Conservation (phyloP, 2,888 invertebrate genomes). For the Petrophora chlorosata region DNA sequence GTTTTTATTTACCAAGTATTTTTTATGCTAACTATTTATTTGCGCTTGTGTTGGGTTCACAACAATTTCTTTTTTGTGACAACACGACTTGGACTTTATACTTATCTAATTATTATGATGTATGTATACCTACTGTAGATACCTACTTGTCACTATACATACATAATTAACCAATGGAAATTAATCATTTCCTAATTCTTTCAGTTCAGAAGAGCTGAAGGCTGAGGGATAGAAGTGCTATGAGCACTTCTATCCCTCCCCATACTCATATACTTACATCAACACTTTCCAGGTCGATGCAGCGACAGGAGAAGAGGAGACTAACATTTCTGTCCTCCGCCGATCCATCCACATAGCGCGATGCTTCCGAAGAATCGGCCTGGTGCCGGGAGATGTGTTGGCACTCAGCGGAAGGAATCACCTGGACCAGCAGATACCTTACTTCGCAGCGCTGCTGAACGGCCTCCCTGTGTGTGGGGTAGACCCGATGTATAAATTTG, state of each 20-base stretch:
- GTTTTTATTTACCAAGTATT: too few relatives aligned
- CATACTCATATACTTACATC: not conserved
- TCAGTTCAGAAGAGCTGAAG: too few relatives aligned
- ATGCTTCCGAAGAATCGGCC: conserved; percentile 51
- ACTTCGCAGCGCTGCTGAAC: conserved; percentile 61
- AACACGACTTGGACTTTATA: too few relatives aligned
- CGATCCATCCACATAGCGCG: conserved; percentile 57
- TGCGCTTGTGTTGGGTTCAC: too few relatives aligned
- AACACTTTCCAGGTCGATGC: conserved; percentile 61
- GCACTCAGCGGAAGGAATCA: conserved; percentile 66
- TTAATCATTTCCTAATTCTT: too few relatives aligned
- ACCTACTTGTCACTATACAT: too few relatives aligned
- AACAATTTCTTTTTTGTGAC: too few relatives aligned
- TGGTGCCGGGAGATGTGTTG: conserved; percentile 61
- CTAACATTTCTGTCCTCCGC: conserved; percentile 53
- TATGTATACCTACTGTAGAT: too few relatives aligned
- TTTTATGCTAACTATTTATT: too few relatives aligned
- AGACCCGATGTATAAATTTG: conserved; percentile 60
- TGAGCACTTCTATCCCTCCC: not conserved
- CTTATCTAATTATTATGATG: too few relatives aligned
- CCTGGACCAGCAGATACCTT: conserved; percentile 63
- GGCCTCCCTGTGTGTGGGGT: conserved; percentile 63
- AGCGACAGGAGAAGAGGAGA: conserved; percentile 61
- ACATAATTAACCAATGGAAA: too few relatives aligned
- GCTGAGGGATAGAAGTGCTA: too few relatives aligned